Evolutionary conservation across 2,113 vertebrate genomes (phyloP), one percentile per base, ranked within the genome.

Genomic region (Tetrax tetrax): DNA sequence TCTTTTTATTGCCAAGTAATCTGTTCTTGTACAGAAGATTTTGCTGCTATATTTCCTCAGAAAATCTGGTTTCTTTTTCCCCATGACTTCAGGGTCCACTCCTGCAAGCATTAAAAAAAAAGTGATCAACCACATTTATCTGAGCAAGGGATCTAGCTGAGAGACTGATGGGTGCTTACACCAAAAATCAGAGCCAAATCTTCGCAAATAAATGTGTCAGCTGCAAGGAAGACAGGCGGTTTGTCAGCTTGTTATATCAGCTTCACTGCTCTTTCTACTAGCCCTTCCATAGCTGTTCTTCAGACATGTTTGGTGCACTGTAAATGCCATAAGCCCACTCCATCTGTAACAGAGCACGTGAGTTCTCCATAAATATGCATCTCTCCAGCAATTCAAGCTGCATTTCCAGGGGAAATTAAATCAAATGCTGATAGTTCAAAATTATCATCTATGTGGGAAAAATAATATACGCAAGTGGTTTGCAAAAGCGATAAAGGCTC

Each of bases 211-310:
- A 66, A 70, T 0, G 4, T 5, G 33, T 70, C n/a, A 70, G 24
- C n/a, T 76, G 45, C 75, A 63, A 94, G n/a, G 38, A 95, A 87
- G 29, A 37, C 31, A 57, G 25, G 45, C 1, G 0, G 37, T 45
- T 92, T 87, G 65, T 88, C 72, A 87, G 50, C 18, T 77, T 57
- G 50, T 50, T 95, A 53, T 28, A 35, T 43, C 82, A 61, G 14
- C 38, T 54, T 63, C 45, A n/a, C 19, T 74, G 38, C 61, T 77
- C 23, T 22, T 59, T 33, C 45, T 23, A 59, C 9, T 23, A 84
- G 47, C 15, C 74, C 60, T 89, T 65, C 22, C 60, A 70, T 4
- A 43, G 60, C 61, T 48, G 10, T 19, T 72, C 51, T 43, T 85
- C 66, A 74, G 43, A 38, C 8, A 8, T 2, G 19, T 45, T 57